Base-by-base conservation (phyloP, 2,888 invertebrate species). In the Amitus sp. region DNA sequence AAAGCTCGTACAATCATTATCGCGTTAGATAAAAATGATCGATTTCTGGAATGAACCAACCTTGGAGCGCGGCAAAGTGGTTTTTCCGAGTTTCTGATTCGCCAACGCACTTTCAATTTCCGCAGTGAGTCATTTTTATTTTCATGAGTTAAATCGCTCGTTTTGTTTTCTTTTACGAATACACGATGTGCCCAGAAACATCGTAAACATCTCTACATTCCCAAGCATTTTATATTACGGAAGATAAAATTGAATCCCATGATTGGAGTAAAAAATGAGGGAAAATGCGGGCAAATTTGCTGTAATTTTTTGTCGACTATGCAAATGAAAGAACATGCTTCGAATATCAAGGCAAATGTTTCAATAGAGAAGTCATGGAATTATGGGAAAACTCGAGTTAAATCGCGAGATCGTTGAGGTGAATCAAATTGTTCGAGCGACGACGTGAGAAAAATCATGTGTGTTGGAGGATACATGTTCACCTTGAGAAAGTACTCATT, bases 361-460 rank as follows among this genome's bases (percentile, higher is more conserved):
- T 3, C 23, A 5, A 7, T 7, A 23, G 23, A 10, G 28, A 10
- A 48, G 45, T 28, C n/a, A n/a, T n/a, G n/a, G n/a, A n/a, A 47
- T 47, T 51, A 58, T 58, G 37, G 27, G 48, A 20, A 49, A 59
- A 59, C 48, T 55, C 34, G 39, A 27, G 55, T 42, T 30, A 51
- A 55, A 55, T 55, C 50, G 55, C 47, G 17, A 39, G 55, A 55
- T 55, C 42, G 46, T 46, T 27, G 9, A n/a, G 20, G 46, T 43
- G 55, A 61, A 61, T 61, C 55, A 45, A 61, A 61, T 61, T 59
- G 58, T 59, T 37, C 5, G 20, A 46, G 27, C 39, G 46, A 45
- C 39, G 45, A 45, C 19, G 39, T 30, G 39, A 27, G 23, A 46
- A 12, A 30, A 50, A 30, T 40, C 37, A 43, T 43, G 34, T 43